Base-by-base conservation (phyloP, 2,888 invertebrate genomes). In the Melinopterus prodromus region DNA sequence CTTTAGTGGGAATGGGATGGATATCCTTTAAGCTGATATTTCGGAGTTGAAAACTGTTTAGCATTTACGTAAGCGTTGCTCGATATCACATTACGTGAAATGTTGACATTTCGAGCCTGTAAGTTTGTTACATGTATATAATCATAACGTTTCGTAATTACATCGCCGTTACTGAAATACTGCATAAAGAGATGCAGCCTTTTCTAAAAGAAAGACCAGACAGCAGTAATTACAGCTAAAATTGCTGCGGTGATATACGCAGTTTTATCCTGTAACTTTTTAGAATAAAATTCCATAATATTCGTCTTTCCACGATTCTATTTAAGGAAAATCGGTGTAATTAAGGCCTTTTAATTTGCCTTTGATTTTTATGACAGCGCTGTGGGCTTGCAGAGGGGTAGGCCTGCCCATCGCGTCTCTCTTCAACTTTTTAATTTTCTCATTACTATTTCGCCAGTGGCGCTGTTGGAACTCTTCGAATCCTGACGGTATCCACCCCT, bases 351-450 rank as follows among this genome's bases (percentile, higher is more conserved):
- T 53, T 53, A 53, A 53, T 53, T 53, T 53, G 53, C 53, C 53
- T 53, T 53, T 53, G 53, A 53, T 53, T 53, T 53, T 53, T 53
- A 53, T 53, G 53, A 53, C 53, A 53, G 53, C 5, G 53, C 53
- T 53, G 2, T 12, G 7, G 9, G 53, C 12, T 12, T 12, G 53
- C 7, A 1, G 53, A 53, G 53, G 53, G 5, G 9, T 53, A 12
- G 12, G 53, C 12, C 53, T 6, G 53, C 12, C 53, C 53, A 53
- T 53, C 53, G 2, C 53, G 53, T 53, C 53, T 12, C 53, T 2
- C 53, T 53, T 53, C 53, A 53, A 53, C 53, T 53, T 53, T 53
- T 53, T 53, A 53, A 53, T 53, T 53, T 53, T 53, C 53, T 53
- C 53, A 53, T 53, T 53, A 53, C 53, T 53, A 53, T 53, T 53